These are phyloP conservation scores for Zaprionus africanus DNA, from an alignment of 1,140 invertebrate genomes.

Conservation along the genomic window DNA sequence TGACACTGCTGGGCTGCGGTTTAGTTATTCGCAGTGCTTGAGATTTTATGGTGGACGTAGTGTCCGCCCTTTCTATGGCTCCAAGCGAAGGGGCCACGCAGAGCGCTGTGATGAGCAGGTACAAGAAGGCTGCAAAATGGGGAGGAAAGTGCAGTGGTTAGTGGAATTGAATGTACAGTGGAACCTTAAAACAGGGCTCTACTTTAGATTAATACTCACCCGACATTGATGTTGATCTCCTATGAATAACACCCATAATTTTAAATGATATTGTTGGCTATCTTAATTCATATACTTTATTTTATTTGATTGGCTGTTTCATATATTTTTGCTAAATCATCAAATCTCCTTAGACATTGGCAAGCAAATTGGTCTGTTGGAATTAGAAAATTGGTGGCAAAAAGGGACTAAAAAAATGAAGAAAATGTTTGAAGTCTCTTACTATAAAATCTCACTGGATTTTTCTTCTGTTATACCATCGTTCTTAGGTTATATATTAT, in stretches of 20 bases:
- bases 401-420: no score
- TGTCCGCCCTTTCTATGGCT: neutral
- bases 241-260: neutral
- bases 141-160: neutral
- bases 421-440: no score
- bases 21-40: constrained; percentile 65
- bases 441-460: no score
- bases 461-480: no score
- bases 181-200: no score
- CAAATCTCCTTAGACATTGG: constrained; percentile 2
- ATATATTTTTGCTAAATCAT: neutral
- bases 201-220: constrained; percentile 43
- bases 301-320: neutral
- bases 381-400: no score
- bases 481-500: no score
- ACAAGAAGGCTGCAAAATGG: constrained; percentile 36
- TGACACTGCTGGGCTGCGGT: constrained; percentile 57
- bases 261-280: neutral
- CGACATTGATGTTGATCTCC: constrained; percentile 42
- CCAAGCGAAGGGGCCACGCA: constrained; percentile 44
- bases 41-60: constrained; percentile 53
- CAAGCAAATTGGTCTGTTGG: no score
- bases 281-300: neutral
- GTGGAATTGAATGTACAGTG: neutral
- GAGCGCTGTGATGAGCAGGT: constrained; percentile 31